phyloP scores from a whole-genome alignment of 2,113 vertebrate genomes.

The Cynocephalus volans region DNA sequence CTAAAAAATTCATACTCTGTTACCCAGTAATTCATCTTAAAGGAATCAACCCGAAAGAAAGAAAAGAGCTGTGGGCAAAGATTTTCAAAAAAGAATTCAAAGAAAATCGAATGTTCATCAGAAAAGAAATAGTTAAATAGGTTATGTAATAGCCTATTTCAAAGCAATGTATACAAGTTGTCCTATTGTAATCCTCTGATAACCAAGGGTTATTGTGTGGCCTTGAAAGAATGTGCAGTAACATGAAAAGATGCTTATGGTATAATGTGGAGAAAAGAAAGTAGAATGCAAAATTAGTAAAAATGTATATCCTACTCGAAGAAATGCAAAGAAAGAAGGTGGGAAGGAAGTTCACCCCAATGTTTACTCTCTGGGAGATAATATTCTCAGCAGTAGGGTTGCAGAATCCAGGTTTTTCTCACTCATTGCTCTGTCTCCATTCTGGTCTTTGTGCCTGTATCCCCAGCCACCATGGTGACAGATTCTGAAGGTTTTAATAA shows the following conservation, averaged over 20 bases:
- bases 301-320: neutral
- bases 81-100: constrained; percentile 18
- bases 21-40: neutral
- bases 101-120: neutral
- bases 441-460: neutral
- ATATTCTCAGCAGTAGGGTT: neutral
- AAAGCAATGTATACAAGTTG: no score
- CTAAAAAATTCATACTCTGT: neutral
- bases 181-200: no score
- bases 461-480: neutral
- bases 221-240: constrained; percentile 12
- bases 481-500: neutral
- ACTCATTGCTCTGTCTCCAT: neutral
- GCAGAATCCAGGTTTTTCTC: neutral
- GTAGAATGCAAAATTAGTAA: constrained; percentile 28
- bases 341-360: neutral
- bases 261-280: constrained; percentile 1
- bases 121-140: constrained; percentile 44
- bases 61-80: constrained; percentile 12
- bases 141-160: neutral
- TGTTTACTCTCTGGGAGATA: neutral
- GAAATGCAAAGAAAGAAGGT: constrained; percentile 32
- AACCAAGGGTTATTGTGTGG: neutral
- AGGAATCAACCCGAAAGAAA: constrained; percentile 49
- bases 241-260: constrained; percentile 14